Conservation (phyloP, 2,888 invertebrate genomes). For the Ochropleura plecta region DNA sequence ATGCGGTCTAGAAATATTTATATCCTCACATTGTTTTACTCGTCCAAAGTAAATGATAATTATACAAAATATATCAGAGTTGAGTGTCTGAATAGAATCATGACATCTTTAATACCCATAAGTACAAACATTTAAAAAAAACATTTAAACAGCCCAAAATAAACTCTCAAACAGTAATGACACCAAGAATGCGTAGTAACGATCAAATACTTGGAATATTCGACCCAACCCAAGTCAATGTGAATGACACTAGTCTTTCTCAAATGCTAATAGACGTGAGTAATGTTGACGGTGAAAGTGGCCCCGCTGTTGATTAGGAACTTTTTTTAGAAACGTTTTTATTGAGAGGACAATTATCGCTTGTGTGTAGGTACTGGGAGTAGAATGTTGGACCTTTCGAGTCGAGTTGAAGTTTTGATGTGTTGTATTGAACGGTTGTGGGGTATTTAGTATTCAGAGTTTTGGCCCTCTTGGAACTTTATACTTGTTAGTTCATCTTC, state of each 20-base stretch:
- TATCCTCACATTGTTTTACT: too few species aligned
- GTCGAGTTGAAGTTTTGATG: conserved; percentile 17
- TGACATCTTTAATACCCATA: background rate
- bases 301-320: conserved; percentile 72
- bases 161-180: conserved; percentile 21
- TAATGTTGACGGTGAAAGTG: conserved; percentile 81
- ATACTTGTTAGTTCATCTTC: too few species aligned
- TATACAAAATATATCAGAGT: too few species aligned
- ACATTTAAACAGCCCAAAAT: background rate
- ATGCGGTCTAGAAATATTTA: too few species aligned
- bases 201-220: conserved; percentile 46
- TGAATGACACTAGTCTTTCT: conserved; percentile 64
- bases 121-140: background rate
- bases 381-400: conserved; percentile 35
- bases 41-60: too few species aligned
- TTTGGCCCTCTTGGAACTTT: background rate
- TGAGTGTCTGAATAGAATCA: background rate
- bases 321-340: conserved; percentile 68
- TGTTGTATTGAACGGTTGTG: conserved; percentile 1
- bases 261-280: conserved; percentile 71
- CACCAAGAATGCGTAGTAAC: conserved; percentile 46
- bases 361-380: conserved; percentile 39
- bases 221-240: conserved; percentile 61
- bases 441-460: background rate
- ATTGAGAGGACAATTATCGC: conserved; percentile 64